phyloP scores from a whole-genome alignment of 2,113 vertebrate genomes.

The Muntiacus reevesi region DNA sequence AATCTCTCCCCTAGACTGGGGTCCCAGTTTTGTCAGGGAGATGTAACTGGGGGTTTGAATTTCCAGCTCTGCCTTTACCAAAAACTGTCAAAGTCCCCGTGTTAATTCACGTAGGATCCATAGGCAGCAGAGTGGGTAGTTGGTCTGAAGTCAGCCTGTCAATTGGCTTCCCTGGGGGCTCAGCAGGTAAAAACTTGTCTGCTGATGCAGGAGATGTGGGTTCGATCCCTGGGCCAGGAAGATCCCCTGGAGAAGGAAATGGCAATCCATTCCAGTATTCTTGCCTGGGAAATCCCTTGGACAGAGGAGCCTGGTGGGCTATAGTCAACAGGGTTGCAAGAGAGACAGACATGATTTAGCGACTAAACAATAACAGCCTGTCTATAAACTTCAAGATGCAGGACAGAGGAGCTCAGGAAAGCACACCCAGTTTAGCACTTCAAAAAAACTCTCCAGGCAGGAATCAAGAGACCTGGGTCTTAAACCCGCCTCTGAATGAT shows the following conservation, averaged over 20 bases:
- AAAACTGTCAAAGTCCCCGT: neutral
- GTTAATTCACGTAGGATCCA: neutral
- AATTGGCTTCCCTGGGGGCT: neutral
- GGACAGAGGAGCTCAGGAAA: neutral
- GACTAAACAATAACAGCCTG: neutral
- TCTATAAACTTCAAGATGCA: neutral
- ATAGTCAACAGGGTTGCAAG: neutral
- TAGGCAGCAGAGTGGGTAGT: neutral
- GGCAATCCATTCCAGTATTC: neutral
- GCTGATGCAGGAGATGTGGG: neutral
- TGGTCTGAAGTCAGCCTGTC: neutral
- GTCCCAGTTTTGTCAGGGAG: neutral
- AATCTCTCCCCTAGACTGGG: neutral
- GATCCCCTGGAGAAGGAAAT: neutral
- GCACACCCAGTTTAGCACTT: fast-evolving
- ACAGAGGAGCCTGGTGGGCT: neutral
- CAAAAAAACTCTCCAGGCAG: neutral
- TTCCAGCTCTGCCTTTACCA: neutral
- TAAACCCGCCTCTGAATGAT: neutral
- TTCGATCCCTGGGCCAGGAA: neutral
- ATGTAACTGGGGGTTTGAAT: neutral
- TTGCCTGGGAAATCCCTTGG: neutral
- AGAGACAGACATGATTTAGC: neutral
- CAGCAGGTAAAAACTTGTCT: neutral
- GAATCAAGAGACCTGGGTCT: neutral